These are phyloP conservation scores for Channallabes apus DNA, from an alignment of 2,797 vertebrate species.

Conservation along the genomic window DNA sequence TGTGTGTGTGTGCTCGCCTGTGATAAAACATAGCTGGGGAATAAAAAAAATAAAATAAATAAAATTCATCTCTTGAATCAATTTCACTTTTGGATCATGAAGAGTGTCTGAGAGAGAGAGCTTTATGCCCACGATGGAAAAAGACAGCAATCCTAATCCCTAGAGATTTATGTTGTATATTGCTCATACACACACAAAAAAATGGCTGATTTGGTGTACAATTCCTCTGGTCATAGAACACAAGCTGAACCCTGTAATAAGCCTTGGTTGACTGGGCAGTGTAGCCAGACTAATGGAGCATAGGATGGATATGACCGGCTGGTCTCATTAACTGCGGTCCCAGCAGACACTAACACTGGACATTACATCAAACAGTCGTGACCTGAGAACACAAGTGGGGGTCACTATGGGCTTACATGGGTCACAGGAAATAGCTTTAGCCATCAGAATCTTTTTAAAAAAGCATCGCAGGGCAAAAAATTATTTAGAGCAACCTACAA, in stretches of 20 bases:
- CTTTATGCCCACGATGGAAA: neutral
- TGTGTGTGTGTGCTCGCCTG: no score
- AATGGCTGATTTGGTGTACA: constrained; percentile 36
- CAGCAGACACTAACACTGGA: constrained; percentile 37
- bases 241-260: constrained; percentile 47
- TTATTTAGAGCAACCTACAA: neutral
- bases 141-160: constrained; percentile 8
- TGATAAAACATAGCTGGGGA: constrained; percentile 33
- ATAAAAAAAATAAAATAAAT: neutral
- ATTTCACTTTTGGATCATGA: constrained; percentile 38
- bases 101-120: constrained; percentile 3
- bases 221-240: constrained; percentile 27
- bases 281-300: constrained; percentile 54
- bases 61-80: constrained; percentile 17
- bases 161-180: constrained; percentile 30
- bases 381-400: constrained; percentile 36
- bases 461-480: neutral
- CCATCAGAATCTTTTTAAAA: neutral
- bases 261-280: constrained; percentile 38
- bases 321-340: constrained; percentile 53
- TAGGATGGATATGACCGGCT: constrained; percentile 55
- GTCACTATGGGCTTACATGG: constrained; percentile 43
- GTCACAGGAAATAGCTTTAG: constrained; percentile 34
- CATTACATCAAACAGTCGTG: constrained; percentile 46
- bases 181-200: constrained; percentile 12